These are phyloP conservation scores for Suncus etruscus DNA, from an alignment of 2,113 vertebrate genomes.

Conservation along the genomic window DNA sequence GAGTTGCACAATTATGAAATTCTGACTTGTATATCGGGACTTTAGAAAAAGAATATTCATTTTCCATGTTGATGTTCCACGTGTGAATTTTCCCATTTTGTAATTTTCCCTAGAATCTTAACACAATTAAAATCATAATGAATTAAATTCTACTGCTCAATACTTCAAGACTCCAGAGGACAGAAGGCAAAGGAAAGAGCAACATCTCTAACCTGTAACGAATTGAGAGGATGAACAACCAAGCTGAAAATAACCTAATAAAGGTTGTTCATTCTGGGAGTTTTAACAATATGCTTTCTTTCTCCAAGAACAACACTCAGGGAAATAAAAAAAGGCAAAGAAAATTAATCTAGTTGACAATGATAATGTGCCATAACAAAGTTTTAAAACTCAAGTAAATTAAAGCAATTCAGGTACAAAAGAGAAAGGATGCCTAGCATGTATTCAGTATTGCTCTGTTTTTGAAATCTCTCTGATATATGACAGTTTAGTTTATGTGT, in stretches of 20 bases:
- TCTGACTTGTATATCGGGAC: conserved; percentile 19
- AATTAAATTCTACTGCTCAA: conserved; percentile 53
- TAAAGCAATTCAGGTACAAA: neutral
- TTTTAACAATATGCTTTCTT: conserved; percentile 60
- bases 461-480: conserved; percentile 41
- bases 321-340: conserved; percentile 56
- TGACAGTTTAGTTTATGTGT: conserved; percentile 17
- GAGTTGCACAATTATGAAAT: conserved; percentile 23
- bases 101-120: conserved; percentile 48
- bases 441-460: conserved; percentile 1
- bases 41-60: conserved; percentile 21
- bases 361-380: conserved; percentile 7
- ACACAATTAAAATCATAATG: conserved; percentile 41
- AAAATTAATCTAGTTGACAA: conserved; percentile 49
- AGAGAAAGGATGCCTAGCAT: conserved; percentile 18
- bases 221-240: conserved; percentile 25
- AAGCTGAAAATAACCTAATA: conserved; percentile 37
- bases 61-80: conserved; percentile 17
- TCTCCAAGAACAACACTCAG: neutral
- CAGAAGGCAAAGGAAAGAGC: conserved; percentile 16
- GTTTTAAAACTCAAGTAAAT: conserved; percentile 54
- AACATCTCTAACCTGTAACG: conserved; percentile 22
- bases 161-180: conserved; percentile 40
- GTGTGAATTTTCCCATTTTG: neutral
- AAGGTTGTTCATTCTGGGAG: conserved; percentile 47